Evolutionary conservation across 2,113 vertebrate species (phyloP).

Genomic region (Solea solea): DNA sequence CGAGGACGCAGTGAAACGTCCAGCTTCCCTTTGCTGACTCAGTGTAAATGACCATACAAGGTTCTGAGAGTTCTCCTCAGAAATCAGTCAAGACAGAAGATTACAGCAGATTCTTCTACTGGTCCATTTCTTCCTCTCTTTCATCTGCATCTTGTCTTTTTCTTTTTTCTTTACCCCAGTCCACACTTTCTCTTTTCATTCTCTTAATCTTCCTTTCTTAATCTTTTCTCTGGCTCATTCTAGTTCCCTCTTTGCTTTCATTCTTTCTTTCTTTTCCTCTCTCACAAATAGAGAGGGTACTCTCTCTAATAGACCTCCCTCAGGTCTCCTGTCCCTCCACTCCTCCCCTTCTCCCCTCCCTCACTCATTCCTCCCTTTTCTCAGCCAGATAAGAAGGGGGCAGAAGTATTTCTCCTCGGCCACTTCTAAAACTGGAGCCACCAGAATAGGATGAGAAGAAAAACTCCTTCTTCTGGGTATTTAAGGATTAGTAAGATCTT

Average conservation of each 20-base stretch:
- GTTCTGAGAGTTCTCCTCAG: conserved; percentile 15
- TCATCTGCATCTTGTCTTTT: conserved; percentile 15
- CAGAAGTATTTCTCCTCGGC: conserved; percentile 69
- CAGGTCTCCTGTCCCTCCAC: conserved; percentile 50
- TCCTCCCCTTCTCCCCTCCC: conserved; percentile 30
- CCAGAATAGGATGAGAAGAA: conserved; percentile 59
- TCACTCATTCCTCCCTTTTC: conserved; percentile 54
- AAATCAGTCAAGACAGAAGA: conserved; percentile 28
- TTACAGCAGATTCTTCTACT: conserved; percentile 25
- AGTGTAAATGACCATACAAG: conserved; percentile 61
- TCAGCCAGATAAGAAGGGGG: conserved; percentile 78
- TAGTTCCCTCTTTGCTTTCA: conserved; percentile 23
- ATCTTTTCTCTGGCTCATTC: conserved; percentile 30
- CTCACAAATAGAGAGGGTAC: conserved; percentile 54
- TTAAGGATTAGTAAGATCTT: background rate
- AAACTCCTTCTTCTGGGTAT: background rate
- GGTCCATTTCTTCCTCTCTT: conserved; percentile 19
- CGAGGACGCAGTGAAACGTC: background rate
- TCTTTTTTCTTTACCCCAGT: no score
- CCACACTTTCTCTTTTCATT: conserved; percentile 12
- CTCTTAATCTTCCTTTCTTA: background rate
- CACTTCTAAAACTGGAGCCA: conserved; percentile 76
- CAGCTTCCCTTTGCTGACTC: conserved; percentile 14
- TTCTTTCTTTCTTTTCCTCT: conserved; percentile 16
- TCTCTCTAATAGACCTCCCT: conserved; percentile 74